These are phyloP conservation scores for Corvus moneduloides DNA, from an alignment of 2,113 vertebrate genomes.

Conservation along the genomic window DNA sequence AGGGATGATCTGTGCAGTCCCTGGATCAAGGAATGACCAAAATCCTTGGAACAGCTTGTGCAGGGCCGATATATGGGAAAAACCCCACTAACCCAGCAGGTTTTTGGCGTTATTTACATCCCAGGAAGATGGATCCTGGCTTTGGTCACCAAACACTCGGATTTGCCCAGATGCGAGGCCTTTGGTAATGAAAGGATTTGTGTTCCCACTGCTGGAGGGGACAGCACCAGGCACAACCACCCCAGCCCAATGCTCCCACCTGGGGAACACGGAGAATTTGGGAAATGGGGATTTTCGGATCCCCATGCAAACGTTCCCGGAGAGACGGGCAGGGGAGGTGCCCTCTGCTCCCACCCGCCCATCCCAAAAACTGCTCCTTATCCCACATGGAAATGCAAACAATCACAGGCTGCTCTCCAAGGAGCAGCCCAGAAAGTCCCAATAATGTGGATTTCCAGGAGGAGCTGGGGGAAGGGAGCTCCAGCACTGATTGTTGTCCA, in stretches of 20 bases:
- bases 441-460: background rate
- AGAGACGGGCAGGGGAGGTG: background rate
- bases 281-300: background rate
- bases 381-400: background rate
- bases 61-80: fast-evolving
- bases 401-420: background rate
- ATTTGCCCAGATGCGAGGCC: background rate
- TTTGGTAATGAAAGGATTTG: background rate
- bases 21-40: background rate
- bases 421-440: conserved; percentile 1
- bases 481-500: conserved; percentile 52
- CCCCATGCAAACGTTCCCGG: background rate
- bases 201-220: background rate
- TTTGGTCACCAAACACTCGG: background rate
- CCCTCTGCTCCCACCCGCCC: background rate
- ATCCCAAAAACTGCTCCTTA: background rate
- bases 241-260: background rate
- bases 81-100: fast-evolving
- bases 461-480: background rate
- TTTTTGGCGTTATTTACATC: fast-evolving
- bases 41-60: fast-evolving
- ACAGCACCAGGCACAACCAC: background rate
- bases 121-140: background rate
- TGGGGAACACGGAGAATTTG: fast-evolving
- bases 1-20: fast-evolving